Evolutionary conservation across 2,888 invertebrate species (phyloP).

Genomic region (Ceraclea dissimilis): DNA sequence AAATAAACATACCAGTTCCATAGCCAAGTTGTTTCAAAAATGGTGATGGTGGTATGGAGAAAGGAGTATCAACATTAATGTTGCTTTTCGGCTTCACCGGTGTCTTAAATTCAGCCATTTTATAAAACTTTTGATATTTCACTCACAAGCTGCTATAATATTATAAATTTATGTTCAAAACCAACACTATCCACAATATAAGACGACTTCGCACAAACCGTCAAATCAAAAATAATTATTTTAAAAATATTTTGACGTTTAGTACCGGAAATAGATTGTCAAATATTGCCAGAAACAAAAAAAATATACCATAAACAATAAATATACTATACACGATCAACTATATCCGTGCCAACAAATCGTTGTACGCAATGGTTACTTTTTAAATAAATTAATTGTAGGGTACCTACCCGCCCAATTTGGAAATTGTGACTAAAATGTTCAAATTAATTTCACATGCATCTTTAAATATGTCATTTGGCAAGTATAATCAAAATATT

Average conservation of each 20-base stretch:
- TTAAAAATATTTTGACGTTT: neutral
- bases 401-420: no score
- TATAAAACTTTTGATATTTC: neutral
- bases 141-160: neutral
- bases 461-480: no score
- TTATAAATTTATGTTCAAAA: neutral
- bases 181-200: neutral
- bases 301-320: no score
- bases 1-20: conserved; percentile 57
- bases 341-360: no score
- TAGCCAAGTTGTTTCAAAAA: conserved; percentile 65
- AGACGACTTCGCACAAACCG: neutral
- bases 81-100: conserved; percentile 38
- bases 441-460: no score
- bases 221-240: neutral
- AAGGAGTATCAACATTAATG: conserved; percentile 22
- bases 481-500: no score
- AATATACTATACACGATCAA: no score
- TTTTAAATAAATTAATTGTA: no score
- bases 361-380: no score
- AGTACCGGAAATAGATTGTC: no score
- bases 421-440: no score
- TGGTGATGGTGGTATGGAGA: conserved; percentile 59
- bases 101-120: conserved; percentile 39
- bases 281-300: neutral